These are phyloP conservation scores for Aselliscus stoliczkanus DNA, from an alignment of 2,797 vertebrate genomes.

Conservation along the genomic window DNA sequence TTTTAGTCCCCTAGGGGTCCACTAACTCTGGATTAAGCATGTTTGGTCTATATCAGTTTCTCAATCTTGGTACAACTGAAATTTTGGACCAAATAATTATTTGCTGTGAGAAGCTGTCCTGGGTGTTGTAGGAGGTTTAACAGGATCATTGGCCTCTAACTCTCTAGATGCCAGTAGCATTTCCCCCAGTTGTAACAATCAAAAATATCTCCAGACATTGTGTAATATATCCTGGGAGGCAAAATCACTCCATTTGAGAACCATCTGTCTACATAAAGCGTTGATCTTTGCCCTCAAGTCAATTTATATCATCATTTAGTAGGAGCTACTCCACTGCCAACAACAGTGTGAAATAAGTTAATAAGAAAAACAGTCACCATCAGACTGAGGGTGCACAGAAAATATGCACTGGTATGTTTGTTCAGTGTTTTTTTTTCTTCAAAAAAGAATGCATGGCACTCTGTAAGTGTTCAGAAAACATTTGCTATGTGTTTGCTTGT, in stretches of 20 bases:
- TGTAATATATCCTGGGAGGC: neutral
- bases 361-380: neutral
- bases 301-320: neutral
- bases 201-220: neutral
- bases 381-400: neutral
- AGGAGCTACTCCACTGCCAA: neutral
- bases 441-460: neutral
- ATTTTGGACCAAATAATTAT: neutral
- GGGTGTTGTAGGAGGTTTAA: neutral
- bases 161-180: neutral
- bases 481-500: neutral
- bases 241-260: neutral
- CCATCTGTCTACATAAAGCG: neutral
- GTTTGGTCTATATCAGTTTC: neutral
- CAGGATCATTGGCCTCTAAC: neutral
- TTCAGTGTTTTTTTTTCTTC: neutral
- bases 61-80: neutral
- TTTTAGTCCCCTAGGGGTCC: neutral
- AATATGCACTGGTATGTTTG: neutral
- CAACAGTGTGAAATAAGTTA: neutral
- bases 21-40: neutral
- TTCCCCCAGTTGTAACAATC: neutral
- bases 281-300: neutral
- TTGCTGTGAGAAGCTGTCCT: neutral
- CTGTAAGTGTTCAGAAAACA: neutral